phyloP scores from a whole-genome alignment of 2,888 invertebrate species.

The Scaptodrosophila latifasciaeformis region DNA sequence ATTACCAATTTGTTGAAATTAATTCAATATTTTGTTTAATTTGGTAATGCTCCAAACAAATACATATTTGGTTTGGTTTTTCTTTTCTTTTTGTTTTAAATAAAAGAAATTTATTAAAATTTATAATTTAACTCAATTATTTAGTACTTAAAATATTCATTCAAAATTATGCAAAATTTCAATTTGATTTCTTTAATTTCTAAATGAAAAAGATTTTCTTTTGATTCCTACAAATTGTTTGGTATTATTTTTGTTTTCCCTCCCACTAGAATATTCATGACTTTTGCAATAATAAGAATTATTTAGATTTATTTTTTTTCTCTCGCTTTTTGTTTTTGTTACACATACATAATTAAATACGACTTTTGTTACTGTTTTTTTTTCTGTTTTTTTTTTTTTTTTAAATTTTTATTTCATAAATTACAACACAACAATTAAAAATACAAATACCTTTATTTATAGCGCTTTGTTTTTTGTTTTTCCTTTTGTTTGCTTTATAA shows the following conservation, averaged over 20 bases:
- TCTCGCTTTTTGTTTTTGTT: slow-evolving; percentile 29
- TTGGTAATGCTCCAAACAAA: no score
- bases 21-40: no score
- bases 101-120: background rate
- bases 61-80: no score
- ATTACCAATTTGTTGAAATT: no score
- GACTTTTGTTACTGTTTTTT: no score
- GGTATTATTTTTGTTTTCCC: background rate
- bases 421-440: slow-evolving; percentile 70
- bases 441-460: slow-evolving; percentile 48
- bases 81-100: background rate
- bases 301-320: slow-evolving; percentile 13
- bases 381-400: no score
- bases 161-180: background rate
- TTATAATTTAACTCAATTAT: no score
- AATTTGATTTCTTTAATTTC: no score
- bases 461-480: slow-evolving; percentile 37
- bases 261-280: no score
- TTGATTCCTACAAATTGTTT: slow-evolving; percentile 6
- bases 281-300: background rate
- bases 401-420: slow-evolving; percentile 50
- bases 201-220: background rate
- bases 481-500: slow-evolving; percentile 13
- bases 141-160: no score
- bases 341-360: slow-evolving; percentile 65